Evolutionary conservation across 1,140 invertebrate genomes (phyloP).

Genomic region (Musca vetustissima): DNA sequence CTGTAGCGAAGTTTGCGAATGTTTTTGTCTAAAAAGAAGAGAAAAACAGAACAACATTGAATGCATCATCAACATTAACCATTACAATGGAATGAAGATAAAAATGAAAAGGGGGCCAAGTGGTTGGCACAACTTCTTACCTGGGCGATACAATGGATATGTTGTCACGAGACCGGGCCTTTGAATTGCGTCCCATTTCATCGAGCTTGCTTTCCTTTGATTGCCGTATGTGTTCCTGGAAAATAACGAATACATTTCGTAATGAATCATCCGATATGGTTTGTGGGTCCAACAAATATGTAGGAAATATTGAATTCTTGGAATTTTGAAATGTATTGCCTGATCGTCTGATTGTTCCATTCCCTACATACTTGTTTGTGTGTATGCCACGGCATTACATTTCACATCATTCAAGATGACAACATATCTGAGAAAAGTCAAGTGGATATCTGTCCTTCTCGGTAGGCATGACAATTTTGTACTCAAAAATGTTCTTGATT

Average conservation of each 20-base stretch:
- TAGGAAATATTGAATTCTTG: too few species aligned
- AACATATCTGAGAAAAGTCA: too few species aligned
- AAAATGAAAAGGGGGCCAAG: background rate
- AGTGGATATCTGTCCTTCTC: too few species aligned
- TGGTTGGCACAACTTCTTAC: conserved; percentile 39
- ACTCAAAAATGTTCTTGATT: too few species aligned
- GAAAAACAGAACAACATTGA: background rate
- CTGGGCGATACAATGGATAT: conserved; percentile 41
- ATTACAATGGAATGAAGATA: background rate
- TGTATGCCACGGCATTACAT: too few species aligned
- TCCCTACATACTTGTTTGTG: too few species aligned
- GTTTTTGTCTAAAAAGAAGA: conserved; percentile 42
- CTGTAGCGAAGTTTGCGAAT: conserved; percentile 51
- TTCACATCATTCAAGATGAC: too few species aligned
- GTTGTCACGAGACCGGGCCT: conserved; percentile 52
- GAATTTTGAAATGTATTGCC: too few species aligned
- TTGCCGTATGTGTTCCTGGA: conserved; percentile 76
- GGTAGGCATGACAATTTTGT: too few species aligned
- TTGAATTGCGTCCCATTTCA: conserved; percentile 63
- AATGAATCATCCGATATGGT: too few species aligned
- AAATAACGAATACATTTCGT: background rate
- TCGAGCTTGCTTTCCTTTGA: conserved; percentile 76
- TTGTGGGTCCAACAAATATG: too few species aligned
- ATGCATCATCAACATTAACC: background rate
- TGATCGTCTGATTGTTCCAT: too few species aligned